Conservation (phyloP, 1,140 invertebrate genomes). For the Drosophila leontia region DNA sequence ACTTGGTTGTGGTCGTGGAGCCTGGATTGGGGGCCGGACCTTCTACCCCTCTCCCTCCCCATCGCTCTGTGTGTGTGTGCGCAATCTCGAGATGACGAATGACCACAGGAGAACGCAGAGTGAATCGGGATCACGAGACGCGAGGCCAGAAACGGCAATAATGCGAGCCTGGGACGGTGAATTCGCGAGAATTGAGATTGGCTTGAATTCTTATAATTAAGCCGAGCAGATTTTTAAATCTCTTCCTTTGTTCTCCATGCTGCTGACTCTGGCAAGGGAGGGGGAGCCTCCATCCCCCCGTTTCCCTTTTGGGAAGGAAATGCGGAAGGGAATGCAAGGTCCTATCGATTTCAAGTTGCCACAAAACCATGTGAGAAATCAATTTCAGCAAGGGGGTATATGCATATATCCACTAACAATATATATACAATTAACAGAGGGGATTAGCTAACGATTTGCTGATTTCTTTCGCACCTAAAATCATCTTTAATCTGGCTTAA, state of each 20-base stretch:
- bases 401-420: too few relatives aligned
- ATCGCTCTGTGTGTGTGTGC: constrained; percentile 26
- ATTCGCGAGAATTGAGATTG: constrained; percentile 74
- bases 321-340: constrained; percentile 1
- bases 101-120: constrained; percentile 69
- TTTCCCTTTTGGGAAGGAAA: not conserved
- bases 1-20: not conserved
- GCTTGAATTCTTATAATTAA: constrained; percentile 79
- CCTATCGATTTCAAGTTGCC: constrained; percentile 1
- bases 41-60: too few relatives aligned
- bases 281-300: not conserved
- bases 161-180: constrained; percentile 38
- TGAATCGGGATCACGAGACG: constrained; percentile 66
- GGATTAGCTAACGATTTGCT: not conserved
- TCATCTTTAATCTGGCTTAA: not conserved
- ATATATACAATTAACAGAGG: not conserved
- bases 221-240: constrained; percentile 70
- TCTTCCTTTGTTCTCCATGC: constrained; percentile 26
- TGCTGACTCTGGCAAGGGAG: not conserved
- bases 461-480: not conserved
- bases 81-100: constrained; percentile 76
- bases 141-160: constrained; percentile 70
- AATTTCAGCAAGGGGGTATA: too few relatives aligned
- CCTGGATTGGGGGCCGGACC: constrained; percentile 23
- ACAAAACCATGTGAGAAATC: not conserved